These are phyloP conservation scores for Listrodromus nycthemerus DNA, from an alignment of 2,888 invertebrate species.

Conservation along the genomic window DNA sequence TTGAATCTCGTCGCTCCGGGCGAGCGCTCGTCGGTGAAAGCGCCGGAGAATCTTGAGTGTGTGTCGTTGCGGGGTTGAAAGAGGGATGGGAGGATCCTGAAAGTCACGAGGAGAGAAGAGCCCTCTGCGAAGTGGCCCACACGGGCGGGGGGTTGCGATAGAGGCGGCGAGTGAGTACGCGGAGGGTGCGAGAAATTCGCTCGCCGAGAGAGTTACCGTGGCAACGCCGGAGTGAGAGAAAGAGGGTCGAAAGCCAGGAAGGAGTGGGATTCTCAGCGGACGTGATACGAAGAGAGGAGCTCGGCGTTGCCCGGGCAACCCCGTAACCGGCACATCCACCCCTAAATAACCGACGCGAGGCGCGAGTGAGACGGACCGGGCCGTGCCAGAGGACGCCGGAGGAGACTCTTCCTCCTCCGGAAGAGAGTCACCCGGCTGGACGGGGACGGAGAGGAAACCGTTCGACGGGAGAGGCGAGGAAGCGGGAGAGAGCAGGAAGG, in stretches of 20 bases:
- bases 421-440: constrained; percentile 33
- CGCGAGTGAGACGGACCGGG: constrained; percentile 51
- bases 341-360: constrained; percentile 71
- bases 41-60: constrained; percentile 56
- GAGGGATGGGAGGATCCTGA: constrained; percentile 15
- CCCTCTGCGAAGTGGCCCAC: constrained; percentile 16
- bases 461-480: constrained; percentile 17
- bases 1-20: constrained; percentile 60
- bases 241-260: background rate
- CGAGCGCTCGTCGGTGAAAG: constrained; percentile 5
- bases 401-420: constrained; percentile 51
- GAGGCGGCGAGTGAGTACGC: constrained; percentile 16
- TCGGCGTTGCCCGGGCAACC: constrained; percentile 82
- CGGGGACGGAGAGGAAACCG: constrained; percentile 18
- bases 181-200: constrained; percentile 25
- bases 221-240: constrained; percentile 63
- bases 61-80: constrained; percentile 1
- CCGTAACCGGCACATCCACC: constrained; percentile 69
- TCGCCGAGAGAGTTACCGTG: constrained; percentile 67
- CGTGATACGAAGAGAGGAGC: constrained; percentile 56
- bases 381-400: constrained; percentile 30
- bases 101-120: constrained; percentile 12
- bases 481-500: constrained; percentile 14
- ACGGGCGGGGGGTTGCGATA: no score
- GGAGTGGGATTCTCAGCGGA: constrained; percentile 72